Evolutionary conservation across 2,888 invertebrate species (phyloP), one percentile per base, ranked within the genome.

Genomic region (Hofmannophila pseudospretella): DNA sequence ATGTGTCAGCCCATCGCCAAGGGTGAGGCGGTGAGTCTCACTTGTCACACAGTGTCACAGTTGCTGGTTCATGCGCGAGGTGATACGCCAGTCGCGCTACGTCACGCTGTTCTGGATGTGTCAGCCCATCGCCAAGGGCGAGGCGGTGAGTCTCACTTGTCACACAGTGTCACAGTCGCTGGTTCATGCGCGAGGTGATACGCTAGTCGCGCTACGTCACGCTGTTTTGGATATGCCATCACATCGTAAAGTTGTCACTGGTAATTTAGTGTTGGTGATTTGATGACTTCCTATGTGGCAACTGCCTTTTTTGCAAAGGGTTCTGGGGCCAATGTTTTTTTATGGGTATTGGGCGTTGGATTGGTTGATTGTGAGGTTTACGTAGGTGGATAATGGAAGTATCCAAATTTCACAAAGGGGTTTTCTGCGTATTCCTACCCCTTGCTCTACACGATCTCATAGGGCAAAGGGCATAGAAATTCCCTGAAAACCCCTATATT

Each of bases 121-220:
- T 46, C 57, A 67, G 10, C 61, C 76, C 0, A 71, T 74, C 9
- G 67, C 89, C 45, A 84, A 77, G 40, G 77, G 89, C 1, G 80
- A 89, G 32, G 78, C 87, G 39, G 89, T 81, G 46, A 58, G 70
- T 44, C 16, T 89, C 89, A 8, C 91, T 92, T 1, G 80, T 88
- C 2, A 88, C 92, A 55, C 87, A 89, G 44, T 80, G 80, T 7
- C 88, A 90, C 45, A 67, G 81, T 0, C 81, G 86, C 12, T 90
- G 88, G 72, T 90, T 89, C 46, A 64, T 92, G 49, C 76, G 89
- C 29, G 94, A 94, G 49, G 46, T 92, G 4, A 77, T 91, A 52
- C 75, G 92, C 0, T 70, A 88, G 8, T 82, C 88, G 3, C 77
- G 75, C 8, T 89, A 84, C 50, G 67, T 75, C 0, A 81, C 88